These are phyloP conservation scores for Hemibagrus guttatus DNA, from an alignment of 2,797 vertebrate species.

Conservation along the genomic window DNA sequence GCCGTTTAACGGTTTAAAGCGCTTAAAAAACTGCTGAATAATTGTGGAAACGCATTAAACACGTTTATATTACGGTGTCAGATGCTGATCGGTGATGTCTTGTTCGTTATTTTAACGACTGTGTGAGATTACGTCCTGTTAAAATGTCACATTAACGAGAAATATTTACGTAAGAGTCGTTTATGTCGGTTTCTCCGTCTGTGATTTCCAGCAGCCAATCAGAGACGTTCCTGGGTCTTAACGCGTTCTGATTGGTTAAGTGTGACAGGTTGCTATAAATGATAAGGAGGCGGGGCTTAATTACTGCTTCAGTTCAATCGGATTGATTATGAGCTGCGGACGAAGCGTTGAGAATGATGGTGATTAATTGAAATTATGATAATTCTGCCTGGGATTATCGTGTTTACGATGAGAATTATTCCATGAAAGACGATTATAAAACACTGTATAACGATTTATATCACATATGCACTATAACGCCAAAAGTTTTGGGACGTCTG, in stretches of 20 bases:
- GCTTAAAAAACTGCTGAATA: not conserved
- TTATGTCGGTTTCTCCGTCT: not conserved
- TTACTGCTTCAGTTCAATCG: not conserved
- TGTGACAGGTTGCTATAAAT: too few relatives aligned
- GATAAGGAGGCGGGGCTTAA: not conserved
- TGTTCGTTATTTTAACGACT: not conserved
- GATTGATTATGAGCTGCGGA: too few relatives aligned
- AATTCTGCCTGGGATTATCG: too few relatives aligned
- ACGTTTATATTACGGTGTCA: not conserved
- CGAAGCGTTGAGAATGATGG: too few relatives aligned
- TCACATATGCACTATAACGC: too few relatives aligned
- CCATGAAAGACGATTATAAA: too few relatives aligned
- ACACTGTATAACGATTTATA: too few relatives aligned
- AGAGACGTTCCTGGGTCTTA: not conserved
- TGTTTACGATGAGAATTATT: too few relatives aligned
- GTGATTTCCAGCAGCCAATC: constrained; percentile 15
- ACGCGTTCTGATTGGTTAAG: not conserved
- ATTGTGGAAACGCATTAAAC: not conserved
- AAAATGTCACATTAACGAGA: not conserved
- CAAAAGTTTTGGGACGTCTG: too few relatives aligned
- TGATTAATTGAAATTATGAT: too few relatives aligned
- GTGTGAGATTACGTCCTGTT: not conserved
- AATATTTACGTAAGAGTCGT: not conserved
- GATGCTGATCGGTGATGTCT: not conserved
- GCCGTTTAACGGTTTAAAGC: not conserved